Conservation (phyloP, 2,797 vertebrate genomes). For the Cheirogaleus major region DNA sequence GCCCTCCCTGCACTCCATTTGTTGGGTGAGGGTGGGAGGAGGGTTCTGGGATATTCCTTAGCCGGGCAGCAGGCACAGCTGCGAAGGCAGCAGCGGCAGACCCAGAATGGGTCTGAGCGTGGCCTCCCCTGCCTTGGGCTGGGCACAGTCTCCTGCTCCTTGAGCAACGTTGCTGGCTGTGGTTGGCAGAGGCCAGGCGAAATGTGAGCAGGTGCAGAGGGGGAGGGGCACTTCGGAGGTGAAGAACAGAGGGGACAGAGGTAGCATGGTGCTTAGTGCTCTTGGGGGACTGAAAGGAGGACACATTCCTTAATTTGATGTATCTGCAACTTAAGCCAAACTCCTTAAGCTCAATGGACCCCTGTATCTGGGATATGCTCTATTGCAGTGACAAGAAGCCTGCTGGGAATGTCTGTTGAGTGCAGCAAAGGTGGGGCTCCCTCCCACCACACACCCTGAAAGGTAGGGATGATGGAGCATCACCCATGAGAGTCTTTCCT, state of each 20-base stretch:
- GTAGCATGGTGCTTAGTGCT: not conserved
- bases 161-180: not conserved
- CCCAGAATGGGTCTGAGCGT: not conserved
- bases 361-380: not conserved
- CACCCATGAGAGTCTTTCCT: fast-evolving
- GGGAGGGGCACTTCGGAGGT: not conserved
- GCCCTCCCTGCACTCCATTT: not conserved
- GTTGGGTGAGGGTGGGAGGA: not conserved
- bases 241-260: not conserved
- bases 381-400: not conserved
- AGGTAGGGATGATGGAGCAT: not conserved
- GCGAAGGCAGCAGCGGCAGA: constrained; percentile 22
- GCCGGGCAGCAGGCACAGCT: not conserved
- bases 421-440: not conserved
- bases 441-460: not conserved
- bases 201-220: not conserved
- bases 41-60: constrained; percentile 14
- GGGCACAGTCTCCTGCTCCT: not conserved
- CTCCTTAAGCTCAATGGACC: not conserved
- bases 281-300: not conserved
- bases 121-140: not conserved
- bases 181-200: not conserved
- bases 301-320: fast-evolving
- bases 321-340: not conserved
- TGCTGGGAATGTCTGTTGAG: not conserved